Base-by-base conservation (phyloP, 2,888 invertebrate genomes). In the Pyralis farinalis region DNA sequence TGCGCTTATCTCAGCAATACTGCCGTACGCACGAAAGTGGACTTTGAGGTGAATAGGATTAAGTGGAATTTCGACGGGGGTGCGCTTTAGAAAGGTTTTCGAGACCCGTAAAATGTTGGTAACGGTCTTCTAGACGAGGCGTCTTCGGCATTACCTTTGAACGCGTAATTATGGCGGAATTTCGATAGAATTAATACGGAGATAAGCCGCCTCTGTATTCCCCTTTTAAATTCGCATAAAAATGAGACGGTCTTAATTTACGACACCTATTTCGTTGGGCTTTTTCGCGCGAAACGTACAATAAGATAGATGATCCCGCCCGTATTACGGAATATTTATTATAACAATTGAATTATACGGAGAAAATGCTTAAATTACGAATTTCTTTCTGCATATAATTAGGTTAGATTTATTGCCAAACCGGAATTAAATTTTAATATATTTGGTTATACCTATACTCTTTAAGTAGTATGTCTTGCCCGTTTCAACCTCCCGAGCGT, bases 101-200 rank as follows among this genome's bases (percentile, higher is more conserved):
- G 32, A 57, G 53, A 61, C 48, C 57, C 53, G 54, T 59, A 54
- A 66, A 69, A 70, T 60, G 61, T 63, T 61, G 60, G 54, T 58
- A 59, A 61, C 64, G 71, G 70, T 63, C 65, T 57, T 53, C 54
- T 58, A 51, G 16, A 4, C 58, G 55, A 58, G 63, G 61, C 74
- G 71, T 75, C 72, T 70, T 71, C 71, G 60, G 64, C 62, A 51
- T 64, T 73, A 73, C 77, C 84, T 86, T 83, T 83, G 80, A 81
- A 77, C 73, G 73, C 72, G 77, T 87, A 86, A 86, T 87, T 86
- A 86, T 78, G 75, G 72, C 53, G 70, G 72, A 76, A 80, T 81
- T 79, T 77, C 70, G 70, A 53, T 58, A 51, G 83, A 80, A 86
- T 85, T 83, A 86, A 81, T 81, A 72, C 74, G 55, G 63, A 71